Conservation (phyloP, 2,888 invertebrate species). For the Lucinisca nassula region DNA sequence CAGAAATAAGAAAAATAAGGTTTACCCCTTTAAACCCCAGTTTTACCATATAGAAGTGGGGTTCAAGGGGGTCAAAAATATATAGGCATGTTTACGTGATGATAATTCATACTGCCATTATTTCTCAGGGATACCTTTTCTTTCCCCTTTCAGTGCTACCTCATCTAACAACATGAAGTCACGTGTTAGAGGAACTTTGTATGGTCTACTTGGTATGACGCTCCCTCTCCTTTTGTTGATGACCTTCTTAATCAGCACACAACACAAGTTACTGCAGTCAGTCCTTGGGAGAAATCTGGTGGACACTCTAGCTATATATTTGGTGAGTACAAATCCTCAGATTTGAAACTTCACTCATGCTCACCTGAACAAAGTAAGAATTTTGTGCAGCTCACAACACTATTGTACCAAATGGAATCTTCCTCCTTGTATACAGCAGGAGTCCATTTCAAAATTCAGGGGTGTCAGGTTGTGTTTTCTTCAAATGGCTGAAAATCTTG, state of each 20-base stretch:
- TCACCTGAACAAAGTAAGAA: not conserved
- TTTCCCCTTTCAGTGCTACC: slow-evolving; percentile 72
- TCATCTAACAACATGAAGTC: slow-evolving; percentile 84
- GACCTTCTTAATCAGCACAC: slow-evolving; percentile 86
- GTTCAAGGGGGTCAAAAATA: no score
- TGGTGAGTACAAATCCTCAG: slow-evolving; percentile 79
- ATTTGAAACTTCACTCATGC: not conserved
- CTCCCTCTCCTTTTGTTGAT: slow-evolving; percentile 85
- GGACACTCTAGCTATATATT: slow-evolving; percentile 82
- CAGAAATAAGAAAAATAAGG: no score
- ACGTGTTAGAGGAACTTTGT: slow-evolving; percentile 85
- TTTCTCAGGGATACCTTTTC: no score
- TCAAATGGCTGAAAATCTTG: no score
- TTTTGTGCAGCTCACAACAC: not conserved
- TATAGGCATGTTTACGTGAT: no score
- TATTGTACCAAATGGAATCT: no score
- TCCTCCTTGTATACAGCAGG: no score
- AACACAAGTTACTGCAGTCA: slow-evolving; percentile 79
- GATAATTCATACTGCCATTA: no score
- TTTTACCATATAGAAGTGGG: no score
- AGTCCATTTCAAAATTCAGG: no score
- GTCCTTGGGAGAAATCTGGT: slow-evolving; percentile 82
- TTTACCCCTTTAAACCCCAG: no score
- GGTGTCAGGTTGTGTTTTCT: no score
- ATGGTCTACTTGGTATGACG: slow-evolving; percentile 86